phyloP scores from a whole-genome alignment of 1,140 invertebrate genomes.

The Bombus balteatus region DNA sequence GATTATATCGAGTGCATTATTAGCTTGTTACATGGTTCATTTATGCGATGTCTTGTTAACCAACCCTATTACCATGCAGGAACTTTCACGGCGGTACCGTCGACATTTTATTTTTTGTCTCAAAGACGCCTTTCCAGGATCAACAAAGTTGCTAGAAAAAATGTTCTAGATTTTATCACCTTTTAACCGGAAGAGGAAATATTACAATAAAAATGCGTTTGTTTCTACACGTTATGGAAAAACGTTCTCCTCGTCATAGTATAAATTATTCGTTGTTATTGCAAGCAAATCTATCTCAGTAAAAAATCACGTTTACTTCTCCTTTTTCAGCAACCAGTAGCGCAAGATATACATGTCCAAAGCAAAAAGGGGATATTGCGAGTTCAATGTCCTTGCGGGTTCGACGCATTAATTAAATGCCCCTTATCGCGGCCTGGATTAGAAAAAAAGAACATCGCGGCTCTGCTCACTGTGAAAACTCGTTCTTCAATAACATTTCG shows the following conservation, averaged over 20 bases:
- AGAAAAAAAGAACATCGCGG: background rate
- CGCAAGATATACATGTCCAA: background rate
- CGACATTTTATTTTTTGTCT: background rate
- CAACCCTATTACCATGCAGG: background rate
- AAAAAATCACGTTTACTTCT: background rate
- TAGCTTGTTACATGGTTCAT: background rate
- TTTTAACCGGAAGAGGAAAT: background rate
- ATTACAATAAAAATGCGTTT: too few relatives aligned
- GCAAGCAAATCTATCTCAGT: background rate
- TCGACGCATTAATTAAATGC: background rate
- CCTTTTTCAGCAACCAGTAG: background rate
- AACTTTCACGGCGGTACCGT: background rate
- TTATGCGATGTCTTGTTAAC: background rate
- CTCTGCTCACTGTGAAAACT: conserved; percentile 35
- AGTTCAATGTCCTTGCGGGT: conserved; percentile 28
- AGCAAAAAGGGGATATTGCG: background rate
- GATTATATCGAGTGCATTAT: background rate
- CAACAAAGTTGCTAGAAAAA: background rate
- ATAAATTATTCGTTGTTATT: background rate
- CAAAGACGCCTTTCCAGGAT: background rate
- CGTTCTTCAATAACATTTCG: conserved; percentile 40
- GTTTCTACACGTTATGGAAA: too few relatives aligned
- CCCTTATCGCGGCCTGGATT: conserved; percentile 29
- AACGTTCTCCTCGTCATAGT: background rate
- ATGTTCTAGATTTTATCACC: background rate